Conservation (phyloP, 2,888 invertebrate species). For the Podabrus alpinus region DNA sequence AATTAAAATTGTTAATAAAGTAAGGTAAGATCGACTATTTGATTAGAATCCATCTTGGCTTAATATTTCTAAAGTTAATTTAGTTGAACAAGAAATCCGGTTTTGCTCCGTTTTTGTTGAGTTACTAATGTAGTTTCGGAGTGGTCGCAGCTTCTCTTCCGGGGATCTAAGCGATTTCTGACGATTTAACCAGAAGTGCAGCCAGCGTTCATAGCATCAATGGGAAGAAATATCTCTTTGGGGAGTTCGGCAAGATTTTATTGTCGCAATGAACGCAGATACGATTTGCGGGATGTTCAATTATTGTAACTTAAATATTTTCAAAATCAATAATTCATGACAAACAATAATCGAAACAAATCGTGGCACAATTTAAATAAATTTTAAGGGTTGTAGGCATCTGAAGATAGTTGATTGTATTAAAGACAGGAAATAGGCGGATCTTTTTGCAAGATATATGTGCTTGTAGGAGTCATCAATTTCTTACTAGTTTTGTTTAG, state of each 20-base stretch:
- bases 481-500: constrained; percentile 11
- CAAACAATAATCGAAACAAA: not conserved
- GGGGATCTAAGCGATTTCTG: constrained; percentile 22
- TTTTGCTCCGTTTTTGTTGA: constrained; percentile 22
- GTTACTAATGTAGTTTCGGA: constrained; percentile 25
- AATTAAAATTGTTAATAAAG: constrained; percentile 1
- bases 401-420: constrained; percentile 28
- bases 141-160: constrained; percentile 27
- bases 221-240: constrained; percentile 25
- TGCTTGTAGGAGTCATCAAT: constrained; percentile 26
- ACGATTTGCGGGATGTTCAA: constrained; percentile 13
- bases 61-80: constrained; percentile 11
- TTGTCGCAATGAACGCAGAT: constrained; percentile 25
- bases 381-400: constrained; percentile 24
- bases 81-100: constrained; percentile 24
- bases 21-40: constrained; percentile 17
- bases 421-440: constrained; percentile 39
- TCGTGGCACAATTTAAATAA: constrained; percentile 10
- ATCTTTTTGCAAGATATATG: constrained; percentile 38
- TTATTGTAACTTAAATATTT: not conserved
- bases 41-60: constrained; percentile 1
- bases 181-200: constrained; percentile 27
- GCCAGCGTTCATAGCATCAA: constrained; percentile 25
- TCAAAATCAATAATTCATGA: not conserved
- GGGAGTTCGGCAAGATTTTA: constrained; percentile 30